Evolutionary conservation across 2,113 vertebrate genomes (phyloP).

Genomic region (Dolichotis patagonum): DNA sequence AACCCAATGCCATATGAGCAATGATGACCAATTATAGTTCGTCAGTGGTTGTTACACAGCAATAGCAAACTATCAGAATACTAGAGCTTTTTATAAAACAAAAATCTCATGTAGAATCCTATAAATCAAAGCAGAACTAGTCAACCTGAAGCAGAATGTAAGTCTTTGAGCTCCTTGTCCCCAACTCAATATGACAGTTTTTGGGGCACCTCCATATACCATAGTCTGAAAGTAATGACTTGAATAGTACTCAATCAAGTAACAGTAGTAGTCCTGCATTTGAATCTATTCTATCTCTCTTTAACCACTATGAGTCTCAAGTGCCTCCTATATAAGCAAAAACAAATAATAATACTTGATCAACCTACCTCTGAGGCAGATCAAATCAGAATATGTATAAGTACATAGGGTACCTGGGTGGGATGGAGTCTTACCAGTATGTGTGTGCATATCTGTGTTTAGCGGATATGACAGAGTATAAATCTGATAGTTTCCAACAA

Average conservation of each 20-base stretch:
- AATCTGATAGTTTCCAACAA: not conserved
- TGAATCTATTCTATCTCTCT: not conserved
- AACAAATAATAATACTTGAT: not conserved
- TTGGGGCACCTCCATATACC: not conserved
- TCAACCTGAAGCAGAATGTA: not conserved
- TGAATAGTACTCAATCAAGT: not conserved
- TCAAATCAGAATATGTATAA: not conserved
- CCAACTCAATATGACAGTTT: not conserved
- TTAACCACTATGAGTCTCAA: not conserved
- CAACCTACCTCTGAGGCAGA: not conserved
- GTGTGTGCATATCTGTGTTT: not conserved
- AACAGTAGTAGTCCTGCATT: not conserved
- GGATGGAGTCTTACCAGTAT: not conserved
- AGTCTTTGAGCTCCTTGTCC: not conserved
- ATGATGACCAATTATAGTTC: too few species aligned
- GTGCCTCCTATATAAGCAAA: not conserved
- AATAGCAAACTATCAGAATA: not conserved
- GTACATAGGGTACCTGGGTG: not conserved
- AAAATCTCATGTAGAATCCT: not conserved
- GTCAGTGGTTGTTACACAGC: not conserved
- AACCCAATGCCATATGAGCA: not conserved
- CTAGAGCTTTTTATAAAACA: not conserved
- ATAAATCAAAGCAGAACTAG: not conserved
- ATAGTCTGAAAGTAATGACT: not conserved
- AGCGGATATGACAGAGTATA: too few species aligned